These are phyloP conservation scores for Dascyllus trimaculatus DNA, from an alignment of 2,113 vertebrate species.

Conservation along the genomic window DNA sequence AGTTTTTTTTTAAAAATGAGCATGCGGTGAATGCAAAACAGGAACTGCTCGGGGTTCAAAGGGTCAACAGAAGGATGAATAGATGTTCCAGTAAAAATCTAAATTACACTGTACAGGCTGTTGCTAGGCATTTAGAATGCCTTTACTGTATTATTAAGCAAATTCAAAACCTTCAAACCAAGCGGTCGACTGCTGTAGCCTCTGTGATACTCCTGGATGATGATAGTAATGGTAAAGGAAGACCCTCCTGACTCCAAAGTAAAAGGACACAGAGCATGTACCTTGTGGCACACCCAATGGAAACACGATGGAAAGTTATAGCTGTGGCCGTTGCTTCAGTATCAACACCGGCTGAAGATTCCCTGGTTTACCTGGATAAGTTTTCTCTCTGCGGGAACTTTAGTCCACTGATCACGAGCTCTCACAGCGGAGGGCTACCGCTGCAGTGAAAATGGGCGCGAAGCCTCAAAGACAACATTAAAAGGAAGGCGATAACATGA, in stretches of 20 bases:
- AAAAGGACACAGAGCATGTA: not conserved
- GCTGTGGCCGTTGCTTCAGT: not conserved
- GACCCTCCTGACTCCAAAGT: too few relatives aligned
- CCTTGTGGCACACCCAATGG: not conserved
- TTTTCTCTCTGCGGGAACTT: not conserved
- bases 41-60: too few relatives aligned
- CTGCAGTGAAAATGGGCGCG: slow-evolving; percentile 10
- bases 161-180: not conserved
- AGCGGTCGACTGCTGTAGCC: not conserved
- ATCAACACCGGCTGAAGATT: not conserved
- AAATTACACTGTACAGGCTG: too few relatives aligned
- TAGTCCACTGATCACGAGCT: slow-evolving; percentile 19
- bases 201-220: too few relatives aligned
- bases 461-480: slow-evolving; percentile 34
- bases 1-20: too few relatives aligned
- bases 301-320: not conserved
- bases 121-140: too few relatives aligned
- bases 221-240: too few relatives aligned
- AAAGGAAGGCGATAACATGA: slow-evolving; percentile 50
- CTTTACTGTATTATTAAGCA: not conserved
- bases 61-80: too few relatives aligned
- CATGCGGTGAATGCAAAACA: too few relatives aligned
- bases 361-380: not conserved
- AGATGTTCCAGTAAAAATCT: too few relatives aligned
- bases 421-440: not conserved